phyloP scores from a whole-genome alignment of 2,888 invertebrate species.

The Caenorhabditis becei region DNA sequence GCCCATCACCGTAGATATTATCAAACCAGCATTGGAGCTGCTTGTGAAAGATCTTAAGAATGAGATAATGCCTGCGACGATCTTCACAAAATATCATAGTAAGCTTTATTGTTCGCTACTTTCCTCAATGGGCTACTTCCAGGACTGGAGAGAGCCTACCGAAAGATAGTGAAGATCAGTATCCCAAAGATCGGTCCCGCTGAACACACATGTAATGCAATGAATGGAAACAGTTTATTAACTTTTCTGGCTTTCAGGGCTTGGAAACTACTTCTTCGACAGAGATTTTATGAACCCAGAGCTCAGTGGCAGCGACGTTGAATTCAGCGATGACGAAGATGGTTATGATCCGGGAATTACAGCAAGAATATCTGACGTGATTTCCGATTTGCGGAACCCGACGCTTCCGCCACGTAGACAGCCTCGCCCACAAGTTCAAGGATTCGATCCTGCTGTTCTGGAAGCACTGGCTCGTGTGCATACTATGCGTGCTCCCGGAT shows the following conservation, averaged over 20 bases:
- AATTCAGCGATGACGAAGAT: background rate
- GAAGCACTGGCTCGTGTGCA: constrained; percentile 28
- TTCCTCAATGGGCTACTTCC: background rate
- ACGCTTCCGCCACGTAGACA: background rate
- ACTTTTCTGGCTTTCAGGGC: no score
- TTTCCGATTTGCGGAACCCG: constrained; percentile 5
- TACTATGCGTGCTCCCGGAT: constrained; percentile 20
- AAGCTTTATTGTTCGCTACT: background rate
- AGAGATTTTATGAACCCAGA: background rate
- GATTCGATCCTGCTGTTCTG: constrained; percentile 15
- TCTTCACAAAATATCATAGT: constrained; percentile 31
- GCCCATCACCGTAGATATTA: background rate
- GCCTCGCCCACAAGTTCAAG: background rate
- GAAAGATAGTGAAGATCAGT: constrained; percentile 9
- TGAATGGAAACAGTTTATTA: no score
- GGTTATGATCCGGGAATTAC: constrained; percentile 6
- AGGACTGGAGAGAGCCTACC: constrained; percentile 34
- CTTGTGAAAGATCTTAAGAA: constrained; percentile 10
- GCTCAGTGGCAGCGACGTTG: background rate
- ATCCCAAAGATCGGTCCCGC: constrained; percentile 10
- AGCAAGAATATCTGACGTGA: background rate
- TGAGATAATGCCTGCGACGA: background rate
- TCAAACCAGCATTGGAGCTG: background rate
- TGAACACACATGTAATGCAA: constrained; percentile 30
- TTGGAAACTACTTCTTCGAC: constrained; percentile 22